These are phyloP conservation scores for Drosophila nr. perissopoda DNA, from an alignment of 2,888 invertebrate genomes.

Conservation along the genomic window DNA sequence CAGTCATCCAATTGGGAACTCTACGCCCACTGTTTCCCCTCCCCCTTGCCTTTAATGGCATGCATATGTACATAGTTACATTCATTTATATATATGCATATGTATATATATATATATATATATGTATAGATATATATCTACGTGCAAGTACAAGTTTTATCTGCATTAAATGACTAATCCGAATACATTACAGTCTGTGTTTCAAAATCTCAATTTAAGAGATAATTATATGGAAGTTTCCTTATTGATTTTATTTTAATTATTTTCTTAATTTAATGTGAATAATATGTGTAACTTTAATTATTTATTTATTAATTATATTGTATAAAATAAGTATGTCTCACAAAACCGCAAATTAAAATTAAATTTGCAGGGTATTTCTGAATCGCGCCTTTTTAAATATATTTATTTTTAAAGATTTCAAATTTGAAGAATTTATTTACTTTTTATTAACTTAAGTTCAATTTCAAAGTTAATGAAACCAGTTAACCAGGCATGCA, in stretches of 20 bases:
- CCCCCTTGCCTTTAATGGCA: not conserved
- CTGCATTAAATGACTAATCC: conserved; percentile 1
- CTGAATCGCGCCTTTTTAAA: not conserved
- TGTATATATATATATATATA: not conserved
- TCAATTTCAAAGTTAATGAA: not conserved
- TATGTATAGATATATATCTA: not conserved
- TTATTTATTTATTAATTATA: too few species aligned
- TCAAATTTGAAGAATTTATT: not conserved
- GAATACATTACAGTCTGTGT: not conserved
- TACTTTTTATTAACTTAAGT: not conserved
- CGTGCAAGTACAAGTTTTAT: conserved; percentile 1
- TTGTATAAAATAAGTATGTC: too few species aligned
- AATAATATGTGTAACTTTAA: too few species aligned
- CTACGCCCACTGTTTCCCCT: conserved; percentile 26
- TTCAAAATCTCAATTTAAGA: not conserved
- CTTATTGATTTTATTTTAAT: not conserved
- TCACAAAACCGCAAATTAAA: not conserved
- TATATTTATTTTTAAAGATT: not conserved
- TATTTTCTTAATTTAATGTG: not conserved
- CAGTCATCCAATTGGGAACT: conserved; percentile 75
- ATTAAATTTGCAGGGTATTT: not conserved
- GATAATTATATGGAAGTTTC: not conserved
- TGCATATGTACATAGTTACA: conserved; percentile 2
- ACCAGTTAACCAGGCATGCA: not conserved
- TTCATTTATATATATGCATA: not conserved